A percentile compares a stretch with the other conserved stretches of the same genome.
Conservation (phyloP, 2,113 vertebrate species). For the Solea solea region DNA sequence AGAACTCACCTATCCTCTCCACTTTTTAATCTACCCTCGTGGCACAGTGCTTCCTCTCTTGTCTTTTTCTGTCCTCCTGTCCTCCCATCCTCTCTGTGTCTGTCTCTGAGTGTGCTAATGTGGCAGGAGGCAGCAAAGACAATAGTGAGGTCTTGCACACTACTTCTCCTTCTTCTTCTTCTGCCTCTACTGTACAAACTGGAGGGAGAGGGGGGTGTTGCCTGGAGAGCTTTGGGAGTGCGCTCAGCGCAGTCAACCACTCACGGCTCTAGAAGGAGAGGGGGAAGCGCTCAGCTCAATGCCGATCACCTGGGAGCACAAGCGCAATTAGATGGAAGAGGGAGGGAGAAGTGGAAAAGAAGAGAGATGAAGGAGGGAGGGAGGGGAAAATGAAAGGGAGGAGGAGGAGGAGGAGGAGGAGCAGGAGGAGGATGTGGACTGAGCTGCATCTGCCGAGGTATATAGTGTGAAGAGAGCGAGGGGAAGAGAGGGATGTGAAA, state of each 20-base stretch:
- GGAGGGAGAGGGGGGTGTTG: constrained; percentile 42
- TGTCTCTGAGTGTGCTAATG: constrained; percentile 19
- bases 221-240: constrained; percentile 65
- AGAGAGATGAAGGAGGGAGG: constrained; percentile 10
- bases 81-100: constrained; percentile 45
- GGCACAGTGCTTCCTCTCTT: constrained; percentile 22
- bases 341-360: constrained; percentile 14
- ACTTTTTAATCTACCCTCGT: constrained; percentile 22
- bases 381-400: constrained; percentile 18
- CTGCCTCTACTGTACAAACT: constrained; percentile 56
- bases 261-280: constrained; percentile 49
- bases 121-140: constrained; percentile 43
- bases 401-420: constrained; percentile 38
- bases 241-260: constrained; percentile 66
- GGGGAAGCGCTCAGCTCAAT: constrained; percentile 48
- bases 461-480: constrained; percentile 26
- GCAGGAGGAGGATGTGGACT: constrained; percentile 1
- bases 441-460: constrained; percentile 47
- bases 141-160: constrained; percentile 58
- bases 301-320: constrained; percentile 72
- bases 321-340: constrained; percentile 49
- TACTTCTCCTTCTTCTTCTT: constrained; percentile 60
- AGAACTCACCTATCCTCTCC: constrained; percentile 19
- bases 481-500: constrained; percentile 9
- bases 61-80: constrained; percentile 22